Evolutionary conservation across 2,888 invertebrate genomes (phyloP).

Genomic region (Papilio demoleus): DNA sequence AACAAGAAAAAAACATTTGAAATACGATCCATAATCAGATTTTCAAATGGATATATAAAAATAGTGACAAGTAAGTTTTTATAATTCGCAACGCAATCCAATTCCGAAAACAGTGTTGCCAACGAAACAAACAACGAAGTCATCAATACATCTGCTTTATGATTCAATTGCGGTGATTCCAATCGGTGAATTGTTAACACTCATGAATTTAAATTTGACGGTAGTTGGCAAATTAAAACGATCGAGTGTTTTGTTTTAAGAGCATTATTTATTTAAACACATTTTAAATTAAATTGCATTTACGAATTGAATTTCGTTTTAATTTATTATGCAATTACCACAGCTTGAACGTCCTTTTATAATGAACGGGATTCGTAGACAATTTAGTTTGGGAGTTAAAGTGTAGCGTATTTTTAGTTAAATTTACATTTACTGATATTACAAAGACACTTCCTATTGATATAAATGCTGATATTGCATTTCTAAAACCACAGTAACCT

Average conservation of each 20-base stretch:
- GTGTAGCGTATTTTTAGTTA: neutral
- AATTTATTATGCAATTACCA: conserved; percentile 10
- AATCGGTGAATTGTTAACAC: conserved; percentile 33
- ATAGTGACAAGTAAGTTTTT: no score
- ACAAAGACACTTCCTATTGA: neutral
- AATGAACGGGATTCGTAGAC: neutral
- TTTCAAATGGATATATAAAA: no score
- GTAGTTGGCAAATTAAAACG: conserved; percentile 21
- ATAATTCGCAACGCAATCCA: neutral
- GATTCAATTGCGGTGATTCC: conserved; percentile 30
- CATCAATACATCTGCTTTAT: conserved; percentile 21
- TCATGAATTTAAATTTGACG: conserved; percentile 35
- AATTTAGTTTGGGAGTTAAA: neutral
- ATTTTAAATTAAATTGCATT: conserved; percentile 15
- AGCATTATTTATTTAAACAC: conserved; percentile 13
- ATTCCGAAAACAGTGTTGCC: neutral
- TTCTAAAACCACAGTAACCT: no score
- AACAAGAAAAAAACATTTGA: no score
- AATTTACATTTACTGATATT: neutral
- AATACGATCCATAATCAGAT: no score
- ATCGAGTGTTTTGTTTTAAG: conserved; percentile 13
- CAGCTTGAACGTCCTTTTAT: neutral
- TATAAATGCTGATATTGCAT: neutral
- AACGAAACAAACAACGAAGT: conserved; percentile 7
- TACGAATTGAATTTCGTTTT: neutral